Base-by-base conservation (phyloP, 2,113 vertebrate species). In the Grammomys surdaster region DNA sequence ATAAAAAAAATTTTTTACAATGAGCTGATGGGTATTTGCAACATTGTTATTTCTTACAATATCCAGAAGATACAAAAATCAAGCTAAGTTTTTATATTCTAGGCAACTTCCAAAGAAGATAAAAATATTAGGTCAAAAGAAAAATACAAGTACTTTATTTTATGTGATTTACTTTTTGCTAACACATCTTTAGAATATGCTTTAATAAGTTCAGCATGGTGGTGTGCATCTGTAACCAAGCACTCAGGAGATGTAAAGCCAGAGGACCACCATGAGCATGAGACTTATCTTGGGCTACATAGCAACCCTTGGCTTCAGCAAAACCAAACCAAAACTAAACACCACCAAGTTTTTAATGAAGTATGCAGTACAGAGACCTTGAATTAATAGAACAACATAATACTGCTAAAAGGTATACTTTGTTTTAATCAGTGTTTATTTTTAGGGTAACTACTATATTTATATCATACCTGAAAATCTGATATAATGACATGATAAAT, bases 101-200 rank as follows among this genome's bases (percentile, higher is more conserved):
- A 72, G 43, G 73, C 85, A 78, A 81, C 13, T 9, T 81, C 3
- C 77, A 56, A 86, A 73, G 85, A 26, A 94, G 16, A 40, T 91
- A 81, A 95, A 94, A 80, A 81, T 85, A 63, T 69, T 80, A 92
- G 12, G 84, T 92, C 7, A 92, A 90, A 93, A 93, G 87, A 96
- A 95, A 90, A 90, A 88, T 7, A 70, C 1, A 88, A 0, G 36
- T 78, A 77, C 91, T 93, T 90, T 86, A 94, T 94, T 96, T 95
- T 88, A 90, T 88, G 40, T 86, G 28, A 88, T 84, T 94, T 90
- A 92, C 54, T 20, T 89, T n/a, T 1, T 92, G 65, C 65, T 48
- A 88, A 26, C 46, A 1, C 40, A 75, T 72, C 22, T 94, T 89
- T 92, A 92, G 82, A 87, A 88, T 76, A 43, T 10, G 69, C 31